Base-by-base conservation (phyloP, 2,888 invertebrate species). In the Tiliacea citrago region DNA sequence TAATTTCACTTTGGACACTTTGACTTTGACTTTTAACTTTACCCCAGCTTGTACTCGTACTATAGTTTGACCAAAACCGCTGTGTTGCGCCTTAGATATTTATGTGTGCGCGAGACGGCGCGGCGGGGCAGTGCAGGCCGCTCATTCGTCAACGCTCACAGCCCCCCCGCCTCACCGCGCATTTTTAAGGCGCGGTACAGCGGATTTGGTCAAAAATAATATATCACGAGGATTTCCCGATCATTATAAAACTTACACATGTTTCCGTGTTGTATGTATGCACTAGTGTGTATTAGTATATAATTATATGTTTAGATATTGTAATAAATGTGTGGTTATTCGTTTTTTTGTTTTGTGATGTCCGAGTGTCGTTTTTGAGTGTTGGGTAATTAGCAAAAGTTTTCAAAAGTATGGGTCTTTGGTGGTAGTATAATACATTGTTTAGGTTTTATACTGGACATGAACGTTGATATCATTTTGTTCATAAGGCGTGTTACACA, bases 271-370 rank as follows among this genome's bases (percentile, higher is more conserved):
- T 45, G 47, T 47, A 29, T 24, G 47, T 47, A 29, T 24, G 63
- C 63, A 45, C 63, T 24, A 42, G 63, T 63, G 24, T 63, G 63
- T 63, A 60, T 12, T 39, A 39, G 18, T 18, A 63, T 45, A 42
- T 58, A 61, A n/a, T 49, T 53, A 58, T 78, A 47, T 83, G 68
- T 88, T 75, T 78, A 71, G 70, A n/a, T 69, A 53, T 74, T 72
- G 57, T 47, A 39, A 63, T 72, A 35, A 35, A 68, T 68, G 62
- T 79, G 66, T 77, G 62, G 83, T 47, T 70, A 53, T 75, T 62
- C n/a, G 35, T 65, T 76, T 63, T 81, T 76, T 29, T 29, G n/a
- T 29, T 29, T 35, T 85, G 85, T 82, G 82, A 73, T 57, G 78
- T 85, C 53, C 13, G 70, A 61, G 68, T 82, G 68, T 18, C 1